Evolutionary conservation across 2,113 vertebrate species (phyloP), one percentile per base, ranked within the genome.

Genomic region (Corythornis vintsioides): DNA sequence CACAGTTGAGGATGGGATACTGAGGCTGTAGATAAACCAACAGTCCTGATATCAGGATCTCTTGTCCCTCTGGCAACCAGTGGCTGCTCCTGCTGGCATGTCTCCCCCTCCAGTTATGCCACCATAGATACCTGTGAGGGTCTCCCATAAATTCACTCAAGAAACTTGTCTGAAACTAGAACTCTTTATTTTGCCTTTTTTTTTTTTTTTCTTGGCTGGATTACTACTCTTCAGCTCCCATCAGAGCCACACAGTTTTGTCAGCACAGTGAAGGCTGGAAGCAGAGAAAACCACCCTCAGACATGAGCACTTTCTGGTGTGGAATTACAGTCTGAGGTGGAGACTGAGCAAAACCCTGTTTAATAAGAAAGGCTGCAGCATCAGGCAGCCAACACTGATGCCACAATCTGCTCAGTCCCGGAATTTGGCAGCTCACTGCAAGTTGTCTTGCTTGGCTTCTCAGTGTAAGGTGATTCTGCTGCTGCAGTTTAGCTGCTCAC

Each of bases 121-220:
- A 65, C 19, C 24, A 22, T 4, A 83, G 64, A 13, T 65, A 59
- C 31, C 26, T 65, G 22, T 24, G 40, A 60, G 20, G 15, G 10
- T 57, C 12, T 76, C 14, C 18, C 83, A 35, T 69, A 87, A 76
- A 89, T 80, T 70, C 16, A 42, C 13, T 45, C 35, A 67, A 67
- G 21, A 77, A 71, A 75, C 13, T 18, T 69, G 13, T 45, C 56
- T 66, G 31, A 75, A 92, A 64, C 8, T 12, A 70, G 45, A 73
- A 35, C 4, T 52, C 2, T 15, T 31, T 15, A 1, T 19, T 13
- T 5, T 9, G 38, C 38, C 45, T 26, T 50, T 28, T 15, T 29
- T 7, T n/a, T n/a, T n/a, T n/a, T 9, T 42, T 40, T 18, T 59
- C 48, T 7, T 16, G 5, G 4, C 5, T 0, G 2, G 17, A 15